These are phyloP conservation scores for Cotesia chilonis DNA, from an alignment of 1,140 invertebrate genomes.

Conservation along the genomic window DNA sequence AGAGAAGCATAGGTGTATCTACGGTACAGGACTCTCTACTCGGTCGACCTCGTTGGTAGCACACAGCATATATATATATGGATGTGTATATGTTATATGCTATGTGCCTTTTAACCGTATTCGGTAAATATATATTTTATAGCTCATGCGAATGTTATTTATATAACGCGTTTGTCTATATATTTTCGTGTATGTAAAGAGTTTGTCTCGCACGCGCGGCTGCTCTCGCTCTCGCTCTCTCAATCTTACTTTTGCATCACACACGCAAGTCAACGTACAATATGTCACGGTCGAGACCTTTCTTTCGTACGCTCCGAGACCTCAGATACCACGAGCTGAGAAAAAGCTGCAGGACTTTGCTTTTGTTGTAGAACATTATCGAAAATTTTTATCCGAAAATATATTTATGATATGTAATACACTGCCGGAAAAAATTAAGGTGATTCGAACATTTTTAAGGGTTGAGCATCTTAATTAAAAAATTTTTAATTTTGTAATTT, in stretches of 20 bases:
- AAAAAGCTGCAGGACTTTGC: neutral
- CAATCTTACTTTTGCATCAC: conserved; percentile 19
- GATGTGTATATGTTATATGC: too few relatives aligned
- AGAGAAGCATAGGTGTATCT: conserved; percentile 6
- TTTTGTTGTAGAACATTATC: neutral
- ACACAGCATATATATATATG: neutral
- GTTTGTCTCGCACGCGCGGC: conserved; percentile 3
- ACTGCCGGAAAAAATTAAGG: too few relatives aligned
- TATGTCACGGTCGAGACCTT: conserved; percentile 45
- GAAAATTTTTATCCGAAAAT: too few relatives aligned
- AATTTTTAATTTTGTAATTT: too few relatives aligned
- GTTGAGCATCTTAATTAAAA: too few relatives aligned
- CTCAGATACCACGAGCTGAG: neutral
- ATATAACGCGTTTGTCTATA: conserved; percentile 7
- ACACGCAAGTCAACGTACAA: conserved; percentile 29
- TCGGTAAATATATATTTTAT: conserved; percentile 19
- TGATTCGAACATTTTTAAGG: too few relatives aligned
- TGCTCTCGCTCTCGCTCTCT: too few relatives aligned
- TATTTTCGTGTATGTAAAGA: conserved; percentile 18
- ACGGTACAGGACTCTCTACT: neutral
- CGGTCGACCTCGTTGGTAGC: conserved; percentile 4
- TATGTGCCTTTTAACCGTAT: conserved; percentile 4
- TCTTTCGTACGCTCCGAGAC: conserved; percentile 26
- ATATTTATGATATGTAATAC: too few relatives aligned
- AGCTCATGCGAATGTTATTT: conserved; percentile 9